Percentiles rank a stretch among this genome's conserved stretches.
phyloP scores from a whole-genome alignment of 1,140 invertebrate genomes.

The Caligus rogercresseyi region DNA sequence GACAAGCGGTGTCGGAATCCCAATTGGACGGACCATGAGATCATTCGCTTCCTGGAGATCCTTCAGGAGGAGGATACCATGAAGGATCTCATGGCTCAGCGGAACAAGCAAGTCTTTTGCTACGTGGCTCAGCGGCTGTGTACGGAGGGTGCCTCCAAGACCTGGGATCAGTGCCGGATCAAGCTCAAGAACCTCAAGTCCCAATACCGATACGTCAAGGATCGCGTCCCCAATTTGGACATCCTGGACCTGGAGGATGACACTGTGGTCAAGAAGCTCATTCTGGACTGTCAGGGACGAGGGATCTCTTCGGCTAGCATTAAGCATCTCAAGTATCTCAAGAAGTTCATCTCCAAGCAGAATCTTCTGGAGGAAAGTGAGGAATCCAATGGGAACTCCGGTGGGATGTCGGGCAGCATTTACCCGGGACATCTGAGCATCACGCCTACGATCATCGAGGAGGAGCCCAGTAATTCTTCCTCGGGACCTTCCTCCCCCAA shows the following conservation, averaged over 20 bases:
- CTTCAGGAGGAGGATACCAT: conserved; percentile 7
- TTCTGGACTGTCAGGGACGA: conserved; percentile 8
- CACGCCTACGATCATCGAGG: neutral
- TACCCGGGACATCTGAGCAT: neutral
- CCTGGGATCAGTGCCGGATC: conserved; percentile 18
- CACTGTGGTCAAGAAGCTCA: conserved; percentile 9
- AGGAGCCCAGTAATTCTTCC: neutral
- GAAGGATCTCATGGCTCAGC: conserved; percentile 17
- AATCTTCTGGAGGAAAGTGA: neutral
- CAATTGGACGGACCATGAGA: conserved; percentile 19
- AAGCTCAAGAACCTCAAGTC: conserved; percentile 20
- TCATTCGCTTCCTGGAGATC: conserved; percentile 16
- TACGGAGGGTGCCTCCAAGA: conserved; percentile 6
- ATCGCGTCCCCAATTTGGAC: conserved; percentile 12
- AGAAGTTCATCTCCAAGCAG: neutral
- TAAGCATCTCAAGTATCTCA: conserved; percentile 17
- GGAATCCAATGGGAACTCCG: no score
- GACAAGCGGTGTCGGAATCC: conserved; percentile 15
- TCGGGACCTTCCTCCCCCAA: neutral
- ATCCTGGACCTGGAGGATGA: conserved; percentile 15
- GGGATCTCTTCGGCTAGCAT: conserved; percentile 12
- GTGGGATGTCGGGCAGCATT: no score
- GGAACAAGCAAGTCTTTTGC: conserved; percentile 18
- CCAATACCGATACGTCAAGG: conserved; percentile 16
- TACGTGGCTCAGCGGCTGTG: conserved; percentile 8